Evolutionary conservation across 2,888 invertebrate species (phyloP).

Genomic region (Pandemis cinnamomeana): DNA sequence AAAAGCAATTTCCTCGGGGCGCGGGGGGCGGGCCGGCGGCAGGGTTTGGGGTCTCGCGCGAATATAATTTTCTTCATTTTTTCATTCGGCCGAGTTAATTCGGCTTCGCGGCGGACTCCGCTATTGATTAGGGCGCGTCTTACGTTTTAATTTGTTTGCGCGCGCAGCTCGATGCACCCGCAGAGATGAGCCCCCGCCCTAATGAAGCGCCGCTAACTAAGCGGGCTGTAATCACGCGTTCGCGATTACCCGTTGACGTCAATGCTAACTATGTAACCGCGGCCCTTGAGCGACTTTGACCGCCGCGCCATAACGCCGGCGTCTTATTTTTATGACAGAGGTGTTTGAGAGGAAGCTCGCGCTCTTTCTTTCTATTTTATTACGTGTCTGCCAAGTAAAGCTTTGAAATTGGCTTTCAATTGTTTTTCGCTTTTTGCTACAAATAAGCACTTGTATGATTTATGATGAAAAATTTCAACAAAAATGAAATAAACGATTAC

Average conservation of each 20-base stretch:
- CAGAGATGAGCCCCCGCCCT: slow-evolving; percentile 72
- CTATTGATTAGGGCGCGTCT: slow-evolving; percentile 85
- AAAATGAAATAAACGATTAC: not conserved
- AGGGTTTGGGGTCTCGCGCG: slow-evolving; percentile 80
- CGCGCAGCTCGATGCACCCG: slow-evolving; percentile 83
- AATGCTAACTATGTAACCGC: slow-evolving; percentile 46
- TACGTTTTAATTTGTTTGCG: slow-evolving; percentile 85
- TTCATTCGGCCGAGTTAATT: slow-evolving; percentile 84
- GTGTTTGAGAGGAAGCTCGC: slow-evolving; percentile 30
- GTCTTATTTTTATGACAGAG: slow-evolving; percentile 34
- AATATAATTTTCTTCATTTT: slow-evolving; percentile 85
- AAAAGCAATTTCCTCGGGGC: slow-evolving; percentile 83
- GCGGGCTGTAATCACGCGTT: slow-evolving; percentile 72
- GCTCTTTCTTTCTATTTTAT: slow-evolving; percentile 30
- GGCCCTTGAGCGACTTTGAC: slow-evolving; percentile 10
- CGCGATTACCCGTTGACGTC: slow-evolving; percentile 70
- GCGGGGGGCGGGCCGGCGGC: slow-evolving; percentile 57
- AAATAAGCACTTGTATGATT: not conserved
- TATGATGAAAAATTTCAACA: not conserved
- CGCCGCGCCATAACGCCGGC: slow-evolving; percentile 13
- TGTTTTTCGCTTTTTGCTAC: slow-evolving; percentile 6
- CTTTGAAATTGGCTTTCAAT: slow-evolving; percentile 26
- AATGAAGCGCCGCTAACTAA: slow-evolving; percentile 67
- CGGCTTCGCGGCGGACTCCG: slow-evolving; percentile 82
- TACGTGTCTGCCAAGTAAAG: slow-evolving; percentile 27